Base-by-base conservation (phyloP, 2,797 vertebrate species). In the Malacoctenus gilli region DNA sequence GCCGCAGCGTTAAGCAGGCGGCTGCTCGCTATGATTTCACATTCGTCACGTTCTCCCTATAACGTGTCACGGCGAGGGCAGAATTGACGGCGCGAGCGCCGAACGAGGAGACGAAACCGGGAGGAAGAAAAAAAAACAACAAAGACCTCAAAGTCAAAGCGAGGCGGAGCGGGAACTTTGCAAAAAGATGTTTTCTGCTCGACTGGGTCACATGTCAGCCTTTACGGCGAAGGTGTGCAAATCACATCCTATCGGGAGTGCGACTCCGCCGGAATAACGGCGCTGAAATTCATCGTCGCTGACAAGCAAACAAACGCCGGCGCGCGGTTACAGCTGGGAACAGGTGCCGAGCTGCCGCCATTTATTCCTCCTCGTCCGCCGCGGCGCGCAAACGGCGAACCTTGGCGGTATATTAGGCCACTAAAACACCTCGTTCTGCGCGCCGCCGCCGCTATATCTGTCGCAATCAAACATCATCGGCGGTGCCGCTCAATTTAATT, bases 261-360 rank as follows among this genome's bases (percentile, higher is more conserved):
- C 57, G 71, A 76, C 64, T 62, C 57, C 31, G 74, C 58, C 48
- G 63, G 56, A 82, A 79, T 54, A 81, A 68, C 54, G 59, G 80
- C 73, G 68, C 74, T 73, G 79, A 80, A 67, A 74, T 56, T 59
- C 49, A 73, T 58, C 35, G 46, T 59, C 58, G 80, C 72, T 84
- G 85, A 87, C 82, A 87, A 60, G 69, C 68, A 84, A 84, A 85
- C 79, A 78, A 75, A 72, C 59, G 49, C 37, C 46, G 10, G 4
- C 51, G 68, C 58, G 68, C 38, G 72, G 77, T 68, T 82, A 68
- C 71, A 78, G 66, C 70, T 72, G 79, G 75, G 71, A 78, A 82
- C 77, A 79, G 71, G 79, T 78, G 83, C 66, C 75, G 72, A 77
- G 68, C 80, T 51, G 80, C 37, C 63, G 47, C 70, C 56, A 63